Base-by-base conservation (phyloP, 2,888 invertebrate genomes). In the Plebejus anna region DNA sequence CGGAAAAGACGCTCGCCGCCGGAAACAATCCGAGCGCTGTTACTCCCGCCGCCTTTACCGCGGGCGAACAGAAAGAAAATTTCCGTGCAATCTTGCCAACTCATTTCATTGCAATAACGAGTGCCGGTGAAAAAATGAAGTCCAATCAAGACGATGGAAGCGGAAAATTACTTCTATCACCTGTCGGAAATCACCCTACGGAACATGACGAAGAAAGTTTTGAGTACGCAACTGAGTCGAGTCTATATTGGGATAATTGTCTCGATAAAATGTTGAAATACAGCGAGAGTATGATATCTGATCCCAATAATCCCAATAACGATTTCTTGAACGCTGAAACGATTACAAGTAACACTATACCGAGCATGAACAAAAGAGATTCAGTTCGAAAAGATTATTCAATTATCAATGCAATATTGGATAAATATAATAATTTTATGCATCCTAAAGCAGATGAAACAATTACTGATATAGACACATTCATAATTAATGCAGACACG, bases 21-120 rank as follows among this genome's bases (percentile, higher is more conserved):
- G 94, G 94, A 94, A 90, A 89, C 86, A 91, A 92, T 92, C 88
- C 89, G 81, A 90, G 90, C 87, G 85, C 82, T 84, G 84, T 85
- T 84, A 85, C 81, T 80, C 84, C 82, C 79, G 81, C 79, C 81
- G 81, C 80, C 78, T 81, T 81, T 79, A 83, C 81, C 79, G 78
- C 80, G 79, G 82, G 84, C 79, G 83, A 80, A 82, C 84, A 82
- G 82, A 84, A 84, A 84, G 85, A 87, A 84, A 87, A 92, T 90
- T 89, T 88, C 88, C 89, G 86, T 85, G 86, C 88, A 91, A 91
- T 90, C 86, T 87, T 85, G 80, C 84, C 88, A 84, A 85, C 86
- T 90, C 86, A 87, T 86, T 81, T 83, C 81, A 79, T 82, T 80
- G 83, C 83, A 83, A 84, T 85, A 81, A 83, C 85, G 81, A 84